Base-by-base conservation (phyloP, 2,113 vertebrate genomes). In the Platichthys flesus region DNA sequence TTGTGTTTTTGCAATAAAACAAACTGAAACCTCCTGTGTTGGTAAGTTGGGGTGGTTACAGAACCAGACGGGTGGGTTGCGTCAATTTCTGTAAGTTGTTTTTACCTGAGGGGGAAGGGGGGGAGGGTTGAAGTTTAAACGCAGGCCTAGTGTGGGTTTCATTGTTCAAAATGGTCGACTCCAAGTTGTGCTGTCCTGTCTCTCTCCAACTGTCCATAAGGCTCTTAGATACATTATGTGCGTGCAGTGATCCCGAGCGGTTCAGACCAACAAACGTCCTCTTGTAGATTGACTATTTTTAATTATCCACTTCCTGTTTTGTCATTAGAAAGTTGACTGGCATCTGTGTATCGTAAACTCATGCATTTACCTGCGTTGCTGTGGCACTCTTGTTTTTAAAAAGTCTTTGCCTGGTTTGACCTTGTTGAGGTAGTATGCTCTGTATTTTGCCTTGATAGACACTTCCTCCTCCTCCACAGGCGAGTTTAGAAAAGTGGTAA, bases 1-100 rank as follows among this genome's bases (percentile, higher is more conserved):
- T 98, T 98, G 96, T 98, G 97, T 98, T 99, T 91, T 99, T 99
- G 96, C 97, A 99, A 99, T 99, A 99, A 99, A 95, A 98, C 97
- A 95, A 98, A 98, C 97, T 99, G 97, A 99, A 99, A 99, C 97
- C 97, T 98, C 96, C 96, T 98, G 97, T 99, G 97, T 99, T 96
- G 98, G 98, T 99, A 99, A 99, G 98, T 93, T 97, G 96, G 96
- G 97, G 85, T 89, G 85, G 86, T 79, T 63, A 37, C 9, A 23
- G 71, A 77, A 73, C 24, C 94, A 94, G 94, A 37, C 16, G 45
- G 18, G 95, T 84, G 95, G 94, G 93, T 91, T 93, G 90, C 73
- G 85, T 91, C 49, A 24, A 56, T 67, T 60, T 84, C 68, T 83
- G 73, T 78, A 70, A 74, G 42, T 67, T 86, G 76, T 83, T 81